Base-by-base conservation (phyloP, 2,113 vertebrate species). In the Muntiacus reevesi region DNA sequence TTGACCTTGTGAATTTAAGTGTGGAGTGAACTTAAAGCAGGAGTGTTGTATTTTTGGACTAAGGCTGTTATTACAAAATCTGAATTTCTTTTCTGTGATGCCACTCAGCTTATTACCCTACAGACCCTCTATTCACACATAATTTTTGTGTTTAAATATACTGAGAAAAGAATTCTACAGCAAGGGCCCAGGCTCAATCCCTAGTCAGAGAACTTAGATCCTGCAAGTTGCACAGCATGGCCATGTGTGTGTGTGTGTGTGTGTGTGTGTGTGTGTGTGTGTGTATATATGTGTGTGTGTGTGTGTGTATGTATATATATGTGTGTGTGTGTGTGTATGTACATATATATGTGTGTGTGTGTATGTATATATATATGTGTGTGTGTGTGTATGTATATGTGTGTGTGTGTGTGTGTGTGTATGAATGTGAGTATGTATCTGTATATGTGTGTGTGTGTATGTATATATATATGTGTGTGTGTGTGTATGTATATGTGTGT, bases 371-470 rank as follows among this genome's bases (percentile, higher is more conserved):
- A 57, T 25, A 57, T 25, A 25, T 57, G 55, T n/a, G n/a, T n/a
- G n/a, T 55, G 8, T 57, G 23, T 57, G 8, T 55, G 21, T 55
- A n/a, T n/a, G n/a, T n/a, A n/a, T n/a, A n/a, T n/a, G 9, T 57
- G 1, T 8, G 0, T 57, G 3, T 57, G 8, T 57, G 16, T 54
- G 16, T 54, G 16, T 54, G 16, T 54, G 8, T 23, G 3, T 9
- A 3, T 55, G 8, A n/a, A n/a, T 57, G 23, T 55, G 21, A 25
- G 2, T n/a, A n/a, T n/a, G n/a, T n/a, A n/a, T n/a, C n/a, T n/a
- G n/a, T n/a, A n/a, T n/a, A n/a, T n/a, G n/a, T n/a, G n/a, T n/a
- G n/a, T n/a, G 8, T 57, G 21, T 57, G 23, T 57, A 19, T 23
- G 52, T 54, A 1, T 54, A 11, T 50, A 14, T 54, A 1, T 54